Conservation (phyloP, 2,888 invertebrate genomes). For the Andricus curvator region DNA sequence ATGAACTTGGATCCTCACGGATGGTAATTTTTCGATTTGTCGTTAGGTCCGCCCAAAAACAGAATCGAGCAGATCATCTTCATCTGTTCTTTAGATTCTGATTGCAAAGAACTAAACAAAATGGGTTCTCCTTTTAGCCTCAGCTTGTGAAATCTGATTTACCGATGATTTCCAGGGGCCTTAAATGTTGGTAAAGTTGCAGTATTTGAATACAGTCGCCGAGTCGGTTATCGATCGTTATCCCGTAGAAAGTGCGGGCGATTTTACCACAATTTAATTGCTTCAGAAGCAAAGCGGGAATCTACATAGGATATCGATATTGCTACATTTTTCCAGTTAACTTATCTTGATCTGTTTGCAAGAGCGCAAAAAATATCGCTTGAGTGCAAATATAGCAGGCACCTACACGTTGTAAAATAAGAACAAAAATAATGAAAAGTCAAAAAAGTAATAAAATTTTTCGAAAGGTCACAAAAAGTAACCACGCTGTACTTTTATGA, state of each 20-base stretch:
- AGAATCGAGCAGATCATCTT: no score
- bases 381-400: background rate
- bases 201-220: constrained; percentile 34
- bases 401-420: background rate
- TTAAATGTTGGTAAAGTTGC: background rate
- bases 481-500: background rate
- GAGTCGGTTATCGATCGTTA: constrained; percentile 41
- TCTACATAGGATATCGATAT: constrained; percentile 28
- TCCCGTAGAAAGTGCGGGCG: constrained; percentile 41
- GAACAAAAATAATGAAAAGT: background rate
- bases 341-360: constrained; percentile 29
- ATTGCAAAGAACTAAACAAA: no score
- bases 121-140: no score
- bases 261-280: constrained; percentile 38
- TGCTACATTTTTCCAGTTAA: constrained; percentile 5
- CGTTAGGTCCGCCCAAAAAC: no score
- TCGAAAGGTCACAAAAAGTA: background rate
- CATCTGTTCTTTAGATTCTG: no score
- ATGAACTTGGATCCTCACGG: no score
- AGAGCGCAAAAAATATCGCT: background rate
- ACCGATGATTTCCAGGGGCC: no score
- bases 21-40: no score
- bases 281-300: constrained; percentile 35
- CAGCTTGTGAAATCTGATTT: no score
- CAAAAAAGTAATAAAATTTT: background rate